Conservation (phyloP, 2,888 invertebrate species). For the Scotopteryx bipunctaria region DNA sequence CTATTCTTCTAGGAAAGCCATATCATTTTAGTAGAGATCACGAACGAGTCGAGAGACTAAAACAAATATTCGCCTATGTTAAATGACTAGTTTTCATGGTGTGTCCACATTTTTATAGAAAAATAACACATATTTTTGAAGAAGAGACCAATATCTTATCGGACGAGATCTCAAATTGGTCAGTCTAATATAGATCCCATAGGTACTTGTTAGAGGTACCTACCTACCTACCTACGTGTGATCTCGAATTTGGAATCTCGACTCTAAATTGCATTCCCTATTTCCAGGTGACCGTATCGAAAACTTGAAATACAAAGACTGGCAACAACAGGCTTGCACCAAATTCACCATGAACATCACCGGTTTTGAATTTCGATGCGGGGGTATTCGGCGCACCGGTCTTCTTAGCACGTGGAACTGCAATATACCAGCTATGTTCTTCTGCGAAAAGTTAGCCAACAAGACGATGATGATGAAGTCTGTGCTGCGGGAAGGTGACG, state of each 20-base stretch:
- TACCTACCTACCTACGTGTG: neutral
- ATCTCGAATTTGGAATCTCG: too few species aligned
- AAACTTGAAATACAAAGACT: conserved; percentile 43
- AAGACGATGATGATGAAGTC: neutral
- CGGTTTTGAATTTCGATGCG: conserved; percentile 43
- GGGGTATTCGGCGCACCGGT: conserved; percentile 51
- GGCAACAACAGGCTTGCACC: conserved; percentile 46
- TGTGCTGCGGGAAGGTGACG: neutral
- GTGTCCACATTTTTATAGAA: too few species aligned
- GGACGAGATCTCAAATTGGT: too few species aligned
- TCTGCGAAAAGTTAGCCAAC: conserved; percentile 54
- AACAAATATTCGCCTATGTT: too few species aligned
- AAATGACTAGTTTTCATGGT: too few species aligned
- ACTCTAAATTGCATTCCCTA: neutral
- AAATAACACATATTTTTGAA: too few species aligned
- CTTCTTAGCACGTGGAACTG: conserved; percentile 46
- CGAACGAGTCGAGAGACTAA: too few species aligned
- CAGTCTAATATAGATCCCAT: too few species aligned
- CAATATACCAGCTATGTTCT: conserved; percentile 49
- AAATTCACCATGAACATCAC: conserved; percentile 16
- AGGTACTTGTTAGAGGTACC: too few species aligned
- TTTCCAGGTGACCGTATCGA: conserved; percentile 44
- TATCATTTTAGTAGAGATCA: too few species aligned
- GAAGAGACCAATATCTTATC: too few species aligned
- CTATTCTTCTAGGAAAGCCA: too few species aligned